Conservation (phyloP, 1,140 invertebrate species). For the Halictus rubicundus region DNA sequence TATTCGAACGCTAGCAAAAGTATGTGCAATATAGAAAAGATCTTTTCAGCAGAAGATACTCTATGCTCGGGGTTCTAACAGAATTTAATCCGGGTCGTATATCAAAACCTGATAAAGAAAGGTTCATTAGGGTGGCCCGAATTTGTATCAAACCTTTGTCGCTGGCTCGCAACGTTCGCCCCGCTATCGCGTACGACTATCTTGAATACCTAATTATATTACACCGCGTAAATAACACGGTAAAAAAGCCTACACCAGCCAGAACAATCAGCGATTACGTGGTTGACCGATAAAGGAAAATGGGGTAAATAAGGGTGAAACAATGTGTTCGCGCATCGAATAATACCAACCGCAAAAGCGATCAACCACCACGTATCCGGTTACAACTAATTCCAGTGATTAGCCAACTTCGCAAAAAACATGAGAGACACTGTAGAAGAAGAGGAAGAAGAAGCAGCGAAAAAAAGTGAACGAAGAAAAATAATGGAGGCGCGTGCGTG, state of each 20-base stretch:
- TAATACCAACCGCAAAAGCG: neutral
- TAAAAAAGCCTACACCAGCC: neutral
- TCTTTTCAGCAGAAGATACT: no score
- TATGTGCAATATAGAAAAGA: no score
- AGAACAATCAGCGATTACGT: neutral
- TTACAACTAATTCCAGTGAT: neutral
- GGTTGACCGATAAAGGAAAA: neutral
- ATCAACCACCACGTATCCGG: neutral
- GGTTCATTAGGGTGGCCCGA: no score
- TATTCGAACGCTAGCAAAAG: no score
- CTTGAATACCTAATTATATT: slow-evolving; percentile 2
- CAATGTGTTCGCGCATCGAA: neutral
- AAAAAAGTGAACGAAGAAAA: no score
- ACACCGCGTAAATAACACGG: neutral
- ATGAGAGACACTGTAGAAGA: no score
- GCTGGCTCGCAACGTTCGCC: neutral
- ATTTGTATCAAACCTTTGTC: no score
- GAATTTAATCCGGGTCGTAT: no score
- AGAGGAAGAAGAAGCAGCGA: neutral
- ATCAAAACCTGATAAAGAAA: no score
- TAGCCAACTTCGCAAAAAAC: neutral
- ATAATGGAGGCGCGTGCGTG: no score
- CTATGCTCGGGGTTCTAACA: no score
- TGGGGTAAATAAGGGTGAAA: neutral
- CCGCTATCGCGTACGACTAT: neutral